Base-by-base conservation (phyloP, 2,888 invertebrate species). In the Lithophane ornitopus region DNA sequence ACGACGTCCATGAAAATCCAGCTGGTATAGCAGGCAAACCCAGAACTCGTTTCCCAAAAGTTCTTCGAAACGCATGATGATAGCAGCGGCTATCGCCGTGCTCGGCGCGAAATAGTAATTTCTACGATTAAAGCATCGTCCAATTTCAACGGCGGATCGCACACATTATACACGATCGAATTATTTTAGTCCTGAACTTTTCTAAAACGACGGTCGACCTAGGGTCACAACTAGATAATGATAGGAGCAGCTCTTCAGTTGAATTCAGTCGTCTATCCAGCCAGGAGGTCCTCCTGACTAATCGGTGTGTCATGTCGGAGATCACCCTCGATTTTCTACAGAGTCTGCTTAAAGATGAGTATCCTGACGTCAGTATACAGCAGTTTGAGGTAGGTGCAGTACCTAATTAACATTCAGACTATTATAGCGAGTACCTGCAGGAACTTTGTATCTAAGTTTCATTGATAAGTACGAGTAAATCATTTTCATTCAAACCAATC, bases 251-350 rank as follows among this genome's bases (percentile, higher is more conserved):
- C 76, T 74, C 74, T 81, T 73, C 68, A 80, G 68, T 76, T 61
- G 49, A 70, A 74, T 80, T 62, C 62, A 75, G 70, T 67, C 59
- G 34, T 67, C 70, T 75, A 69, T 76, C 77, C 78, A 74, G 75
- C 65, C 75, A 61, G 76, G 54, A 76, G 66, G 69, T 76, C 66
- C 44, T 69, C 11, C 28, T 67, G 74, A 59, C 59, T 41, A 56
- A 74, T 74, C 65, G 14, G 68, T 54, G 74, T 65, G 66, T 65
- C 87, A 96, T 96, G 96, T 92, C 94, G 22, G 92, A 93, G 81
- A 92, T 97, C 70, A 96, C 96, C n/a, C 91, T 97, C 79, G 96
- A 97, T 75, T 95, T 97, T 84, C 94, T 97, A 83, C 97, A 96
- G 90, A 94, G 96, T 22, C 93, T 97, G 62, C 94, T 97, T 76